These are phyloP conservation scores for Aradophagus sp. DNA, from an alignment of 1,140 invertebrate species.

Conservation along the genomic window DNA sequence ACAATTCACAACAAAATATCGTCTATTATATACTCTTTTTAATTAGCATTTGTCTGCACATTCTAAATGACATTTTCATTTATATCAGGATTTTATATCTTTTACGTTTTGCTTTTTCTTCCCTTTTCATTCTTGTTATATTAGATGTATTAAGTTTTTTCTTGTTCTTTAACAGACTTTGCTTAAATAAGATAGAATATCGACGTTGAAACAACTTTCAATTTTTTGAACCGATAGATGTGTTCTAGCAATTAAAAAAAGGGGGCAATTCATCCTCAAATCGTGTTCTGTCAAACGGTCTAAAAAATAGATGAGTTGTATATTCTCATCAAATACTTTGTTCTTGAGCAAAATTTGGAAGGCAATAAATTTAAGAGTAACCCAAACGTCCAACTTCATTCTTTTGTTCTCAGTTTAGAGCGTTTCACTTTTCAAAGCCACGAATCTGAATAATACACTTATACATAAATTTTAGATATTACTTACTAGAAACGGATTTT, in stretches of 20 bases:
- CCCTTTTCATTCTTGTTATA: constrained; percentile 10
- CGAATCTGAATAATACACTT: too few relatives aligned
- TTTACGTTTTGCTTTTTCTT: constrained; percentile 9
- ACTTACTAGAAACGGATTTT: too few relatives aligned
- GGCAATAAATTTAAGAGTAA: constrained; percentile 44
- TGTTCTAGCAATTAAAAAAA: constrained; percentile 22
- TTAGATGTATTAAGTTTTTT: too few relatives aligned
- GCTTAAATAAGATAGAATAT: constrained; percentile 23
- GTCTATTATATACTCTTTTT: too few relatives aligned
- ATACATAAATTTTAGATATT: too few relatives aligned
- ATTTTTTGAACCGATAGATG: constrained; percentile 20
- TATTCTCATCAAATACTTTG: constrained; percentile 43
- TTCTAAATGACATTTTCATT: constrained; percentile 25
- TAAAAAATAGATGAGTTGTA: constrained; percentile 34
- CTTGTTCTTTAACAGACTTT: background rate
- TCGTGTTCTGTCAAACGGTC: constrained; percentile 22
- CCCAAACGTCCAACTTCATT: too few relatives aligned
- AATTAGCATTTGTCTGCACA: too few relatives aligned
- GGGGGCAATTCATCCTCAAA: constrained; percentile 10
- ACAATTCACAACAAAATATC: too few relatives aligned
- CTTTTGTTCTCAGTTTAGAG: too few relatives aligned
- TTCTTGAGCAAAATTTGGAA: constrained; percentile 55
- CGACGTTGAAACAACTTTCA: constrained; percentile 38
- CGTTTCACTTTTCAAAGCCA: too few relatives aligned
- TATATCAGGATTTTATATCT: constrained; percentile 8